Evolutionary conservation across 1,140 invertebrate species (phyloP).

Genomic region (Temnothorax curvispinosus): DNA sequence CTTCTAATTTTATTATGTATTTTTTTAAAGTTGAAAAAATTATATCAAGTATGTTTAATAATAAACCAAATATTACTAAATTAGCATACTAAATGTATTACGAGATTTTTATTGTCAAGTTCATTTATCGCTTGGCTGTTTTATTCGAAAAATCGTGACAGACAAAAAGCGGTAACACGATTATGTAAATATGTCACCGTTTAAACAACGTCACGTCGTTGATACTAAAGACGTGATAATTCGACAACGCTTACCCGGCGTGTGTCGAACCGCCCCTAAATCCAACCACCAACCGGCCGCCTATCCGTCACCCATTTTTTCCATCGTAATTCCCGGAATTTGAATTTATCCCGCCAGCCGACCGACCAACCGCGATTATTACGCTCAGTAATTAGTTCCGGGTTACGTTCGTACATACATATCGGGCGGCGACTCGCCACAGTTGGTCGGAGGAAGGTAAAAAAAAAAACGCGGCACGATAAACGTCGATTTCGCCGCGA

Average conservation of each 20-base stretch:
- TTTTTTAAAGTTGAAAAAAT: neutral
- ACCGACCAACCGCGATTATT: constrained; percentile 26
- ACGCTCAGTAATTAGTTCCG: constrained; percentile 57
- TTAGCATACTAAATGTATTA: neutral
- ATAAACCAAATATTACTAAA: neutral
- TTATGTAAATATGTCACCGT: constrained; percentile 35
- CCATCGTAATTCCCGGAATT: constrained; percentile 41
- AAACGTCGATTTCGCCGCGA: constrained; percentile 59
- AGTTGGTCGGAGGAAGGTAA: neutral
- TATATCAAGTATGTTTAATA: neutral
- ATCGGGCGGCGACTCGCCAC: constrained; percentile 1
- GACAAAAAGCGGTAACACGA: neutral
- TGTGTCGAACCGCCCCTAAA: constrained; percentile 2
- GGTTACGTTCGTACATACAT: constrained; percentile 5
- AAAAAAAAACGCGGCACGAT: constrained; percentile 39
- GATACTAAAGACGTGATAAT: constrained; percentile 32
- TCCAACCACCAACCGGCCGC: neutral
- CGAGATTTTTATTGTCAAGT: neutral
- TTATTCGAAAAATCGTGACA: constrained; percentile 1
- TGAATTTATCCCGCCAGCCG: constrained; percentile 43
- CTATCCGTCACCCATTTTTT: constrained; percentile 26
- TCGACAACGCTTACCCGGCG: constrained; percentile 19
- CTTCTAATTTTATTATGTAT: neutral
- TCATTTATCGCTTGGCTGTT: neutral
- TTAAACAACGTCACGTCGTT: constrained; percentile 12